Evolutionary conservation across 2,888 invertebrate genomes (phyloP).

Genomic region (Diarsia rubi): DNA sequence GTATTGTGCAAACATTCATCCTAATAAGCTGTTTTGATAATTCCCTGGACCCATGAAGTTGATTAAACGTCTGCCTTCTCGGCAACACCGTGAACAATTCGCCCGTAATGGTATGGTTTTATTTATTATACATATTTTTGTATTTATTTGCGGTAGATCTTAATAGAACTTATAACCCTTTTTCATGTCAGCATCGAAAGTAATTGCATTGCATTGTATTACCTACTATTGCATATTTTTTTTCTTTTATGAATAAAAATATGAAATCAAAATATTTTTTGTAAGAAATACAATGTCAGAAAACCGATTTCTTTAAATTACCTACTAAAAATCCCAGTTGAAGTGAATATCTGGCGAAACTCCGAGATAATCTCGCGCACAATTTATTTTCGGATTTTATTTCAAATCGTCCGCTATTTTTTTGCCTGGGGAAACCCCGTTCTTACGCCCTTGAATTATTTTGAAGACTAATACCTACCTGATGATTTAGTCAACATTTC

Average conservation of each 20-base stretch:
- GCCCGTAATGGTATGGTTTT: background rate
- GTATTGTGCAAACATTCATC: constrained; percentile 20
- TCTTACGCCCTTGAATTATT: background rate
- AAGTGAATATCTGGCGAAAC: background rate
- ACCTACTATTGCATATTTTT: background rate
- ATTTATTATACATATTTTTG: background rate
- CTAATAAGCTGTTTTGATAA: constrained; percentile 10
- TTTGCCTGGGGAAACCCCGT: background rate
- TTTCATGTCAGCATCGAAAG: background rate
- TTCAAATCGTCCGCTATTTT: background rate
- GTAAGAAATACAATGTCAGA: background rate
- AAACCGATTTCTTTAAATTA: background rate
- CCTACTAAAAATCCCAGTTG: background rate
- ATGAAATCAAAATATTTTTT: background rate
- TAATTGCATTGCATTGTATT: background rate
- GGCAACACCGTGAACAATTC: background rate
- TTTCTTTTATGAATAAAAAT: background rate
- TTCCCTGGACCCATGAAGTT: background rate
- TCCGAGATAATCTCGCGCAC: background rate
- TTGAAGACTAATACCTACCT: background rate
- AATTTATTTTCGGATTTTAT: background rate
- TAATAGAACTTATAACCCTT: background rate
- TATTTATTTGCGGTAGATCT: background rate
- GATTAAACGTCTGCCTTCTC: background rate
- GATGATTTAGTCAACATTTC: background rate